These are phyloP conservation scores for Zonotrichia leucophrys DNA, from an alignment of 2,113 vertebrate species.

Conservation along the genomic window DNA sequence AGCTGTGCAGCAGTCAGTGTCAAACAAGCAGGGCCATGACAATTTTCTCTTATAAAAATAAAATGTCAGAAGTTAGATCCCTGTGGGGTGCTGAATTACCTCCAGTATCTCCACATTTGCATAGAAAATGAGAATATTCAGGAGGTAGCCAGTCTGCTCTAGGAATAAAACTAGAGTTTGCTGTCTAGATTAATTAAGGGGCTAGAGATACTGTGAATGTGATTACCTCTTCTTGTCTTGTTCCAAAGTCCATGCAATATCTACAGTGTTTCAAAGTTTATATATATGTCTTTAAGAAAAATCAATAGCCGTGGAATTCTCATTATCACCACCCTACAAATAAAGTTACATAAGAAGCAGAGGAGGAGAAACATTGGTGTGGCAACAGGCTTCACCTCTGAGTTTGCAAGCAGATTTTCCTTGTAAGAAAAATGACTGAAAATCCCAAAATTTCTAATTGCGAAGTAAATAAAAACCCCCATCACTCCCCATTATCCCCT, in stretches of 20 bases:
- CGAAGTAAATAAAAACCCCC: not conserved
- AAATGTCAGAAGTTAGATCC: not conserved
- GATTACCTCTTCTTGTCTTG: slow-evolving; percentile 34
- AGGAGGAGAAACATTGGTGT: not conserved
- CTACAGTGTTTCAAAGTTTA: not conserved
- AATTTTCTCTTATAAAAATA: not conserved
- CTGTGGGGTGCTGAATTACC: not conserved
- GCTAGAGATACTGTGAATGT: not conserved
- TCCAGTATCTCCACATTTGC: not conserved
- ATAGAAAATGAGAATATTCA: not conserved
- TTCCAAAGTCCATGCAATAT: slow-evolving; percentile 32
- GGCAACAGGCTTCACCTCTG: not conserved
- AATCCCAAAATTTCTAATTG: not conserved
- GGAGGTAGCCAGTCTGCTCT: not conserved
- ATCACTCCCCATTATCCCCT: not conserved
- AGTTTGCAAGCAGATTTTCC: not conserved
- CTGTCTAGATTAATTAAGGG: slow-evolving; percentile 16
- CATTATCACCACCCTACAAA: slow-evolving; percentile 31
- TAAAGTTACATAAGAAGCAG: not conserved
- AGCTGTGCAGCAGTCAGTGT: not conserved
- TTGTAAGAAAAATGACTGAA: not conserved
- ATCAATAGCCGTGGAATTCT: slow-evolving; percentile 27
- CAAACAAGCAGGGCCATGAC: not conserved
- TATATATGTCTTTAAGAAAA: not conserved
- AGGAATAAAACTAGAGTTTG: not conserved